These are phyloP conservation scores for Theodoxus fluviatilis DNA, from an alignment of 2,888 invertebrate genomes.

Conservation along the genomic window DNA sequence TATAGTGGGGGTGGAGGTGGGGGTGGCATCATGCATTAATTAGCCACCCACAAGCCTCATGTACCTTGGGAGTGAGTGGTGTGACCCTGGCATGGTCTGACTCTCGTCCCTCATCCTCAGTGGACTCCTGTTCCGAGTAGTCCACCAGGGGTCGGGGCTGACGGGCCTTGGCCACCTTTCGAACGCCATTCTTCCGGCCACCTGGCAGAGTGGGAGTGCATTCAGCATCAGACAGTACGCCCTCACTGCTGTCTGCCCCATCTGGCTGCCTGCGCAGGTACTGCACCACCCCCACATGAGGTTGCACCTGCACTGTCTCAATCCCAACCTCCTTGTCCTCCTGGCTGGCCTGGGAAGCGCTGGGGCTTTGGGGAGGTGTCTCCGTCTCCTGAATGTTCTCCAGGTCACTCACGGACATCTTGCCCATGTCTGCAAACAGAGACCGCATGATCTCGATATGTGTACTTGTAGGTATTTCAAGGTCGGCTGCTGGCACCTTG, in stretches of 20 bases:
- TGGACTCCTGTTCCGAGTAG: slow-evolving; percentile 47
- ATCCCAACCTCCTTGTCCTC: slow-evolving; percentile 34
- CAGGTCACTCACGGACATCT: slow-evolving; percentile 64
- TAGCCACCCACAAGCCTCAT: no score
- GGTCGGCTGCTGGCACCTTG: no score
- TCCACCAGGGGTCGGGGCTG: slow-evolving; percentile 45
- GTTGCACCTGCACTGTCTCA: slow-evolving; percentile 34
- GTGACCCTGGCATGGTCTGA: no score
- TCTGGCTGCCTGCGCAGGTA: slow-evolving; percentile 38
- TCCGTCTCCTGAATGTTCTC: slow-evolving; percentile 66
- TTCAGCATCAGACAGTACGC: slow-evolving; percentile 38
- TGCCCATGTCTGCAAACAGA: slow-evolving; percentile 60
- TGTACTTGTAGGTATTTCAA: no score
- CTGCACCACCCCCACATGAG: no score
- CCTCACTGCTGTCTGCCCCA: slow-evolving; percentile 39
- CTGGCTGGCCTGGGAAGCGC: slow-evolving; percentile 32
- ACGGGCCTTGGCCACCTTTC: slow-evolving; percentile 33
- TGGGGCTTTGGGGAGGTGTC: slow-evolving; percentile 64
- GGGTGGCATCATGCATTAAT: no score
- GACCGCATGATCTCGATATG: no score
- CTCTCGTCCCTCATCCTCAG: slow-evolving; percentile 35
- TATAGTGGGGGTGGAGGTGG: no score
- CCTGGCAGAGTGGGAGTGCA: slow-evolving; percentile 36
- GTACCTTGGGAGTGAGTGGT: no score
- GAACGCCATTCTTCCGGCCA: slow-evolving; percentile 33